Conservation (phyloP, 2,797 vertebrate genomes). For the Spizella passerina region DNA sequence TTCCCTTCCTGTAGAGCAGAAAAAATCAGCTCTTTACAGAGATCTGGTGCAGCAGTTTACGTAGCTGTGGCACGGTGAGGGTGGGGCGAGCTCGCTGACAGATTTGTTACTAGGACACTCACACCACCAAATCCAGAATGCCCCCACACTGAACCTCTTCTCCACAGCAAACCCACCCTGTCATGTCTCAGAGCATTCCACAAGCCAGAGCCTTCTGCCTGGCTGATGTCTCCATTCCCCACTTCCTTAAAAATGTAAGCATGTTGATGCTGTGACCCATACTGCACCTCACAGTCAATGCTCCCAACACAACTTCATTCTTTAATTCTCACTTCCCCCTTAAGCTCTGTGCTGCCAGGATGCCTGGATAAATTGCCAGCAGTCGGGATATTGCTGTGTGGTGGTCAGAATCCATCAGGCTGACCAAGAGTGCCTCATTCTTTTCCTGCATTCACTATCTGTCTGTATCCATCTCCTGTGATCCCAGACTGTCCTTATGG, state of each 20-base stretch:
- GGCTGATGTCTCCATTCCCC: neutral
- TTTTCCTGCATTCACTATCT: constrained; percentile 21
- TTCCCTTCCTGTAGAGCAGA: neutral
- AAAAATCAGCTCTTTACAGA: neutral
- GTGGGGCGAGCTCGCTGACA: rapidly evolving
- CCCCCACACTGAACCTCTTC: neutral
- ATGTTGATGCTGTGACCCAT: neutral
- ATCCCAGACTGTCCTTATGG: neutral
- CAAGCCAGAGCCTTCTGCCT: rapidly evolving
- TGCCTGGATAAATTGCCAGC: neutral
- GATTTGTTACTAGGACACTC: neutral
- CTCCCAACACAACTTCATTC: neutral
- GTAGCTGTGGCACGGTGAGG: neutral
- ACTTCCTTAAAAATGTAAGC: neutral
- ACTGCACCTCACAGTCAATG: neutral
- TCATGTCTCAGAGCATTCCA: neutral
- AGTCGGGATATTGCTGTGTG: neutral
- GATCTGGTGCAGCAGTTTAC: neutral
- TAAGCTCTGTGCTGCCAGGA: neutral
- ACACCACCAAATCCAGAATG: neutral
- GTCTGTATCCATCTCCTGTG: neutral
- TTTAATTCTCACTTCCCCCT: neutral
- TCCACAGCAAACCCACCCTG: neutral
- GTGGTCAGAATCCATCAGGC: neutral
- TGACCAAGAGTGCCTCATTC: neutral